A percentile compares a stretch with the other conserved stretches of the same genome.
phyloP scores from a whole-genome alignment of 2,888 invertebrate genomes.

The Phoenoteleia sp. region DNA sequence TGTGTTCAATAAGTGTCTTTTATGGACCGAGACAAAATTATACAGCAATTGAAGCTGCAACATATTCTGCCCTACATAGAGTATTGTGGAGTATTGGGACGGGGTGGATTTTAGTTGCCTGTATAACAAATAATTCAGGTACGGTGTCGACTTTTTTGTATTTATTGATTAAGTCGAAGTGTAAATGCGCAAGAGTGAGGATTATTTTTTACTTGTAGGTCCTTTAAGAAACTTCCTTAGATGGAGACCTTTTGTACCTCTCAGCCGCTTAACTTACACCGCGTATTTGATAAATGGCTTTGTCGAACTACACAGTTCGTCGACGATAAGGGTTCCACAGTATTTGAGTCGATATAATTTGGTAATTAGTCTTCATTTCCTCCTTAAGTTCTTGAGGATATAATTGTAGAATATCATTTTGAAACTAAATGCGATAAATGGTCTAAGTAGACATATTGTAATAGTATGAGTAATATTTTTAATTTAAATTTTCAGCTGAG shows the following conservation, averaged over 20 bases:
- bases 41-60: constrained; percentile 88
- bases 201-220: constrained; percentile 86
- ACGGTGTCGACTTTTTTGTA: constrained; percentile 67
- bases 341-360: constrained; percentile 89
- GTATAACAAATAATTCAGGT: constrained; percentile 90
- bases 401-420: constrained; percentile 32
- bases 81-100: constrained; percentile 91
- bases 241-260: constrained; percentile 89
- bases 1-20: constrained; percentile 90
- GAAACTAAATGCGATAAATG: constrained; percentile 17
- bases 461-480: background rate
- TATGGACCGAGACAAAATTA: constrained; percentile 89
- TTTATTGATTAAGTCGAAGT: constrained; percentile 34
- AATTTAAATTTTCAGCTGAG: constrained; percentile 87
- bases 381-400: constrained; percentile 36
- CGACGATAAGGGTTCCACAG: constrained; percentile 88
- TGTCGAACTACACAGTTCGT: constrained; percentile 90
- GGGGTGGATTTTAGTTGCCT: constrained; percentile 89
- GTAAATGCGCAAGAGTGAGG: constrained; percentile 14
- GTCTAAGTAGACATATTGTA: constrained; percentile 43
- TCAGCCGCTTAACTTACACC: constrained; percentile 91
- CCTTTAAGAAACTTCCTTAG: constrained; percentile 88
- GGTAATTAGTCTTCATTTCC: constrained; percentile 85
- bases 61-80: constrained; percentile 90
- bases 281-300: constrained; percentile 92